Conservation (phyloP, 2,113 vertebrate genomes). For the Psophia crepitans region DNA sequence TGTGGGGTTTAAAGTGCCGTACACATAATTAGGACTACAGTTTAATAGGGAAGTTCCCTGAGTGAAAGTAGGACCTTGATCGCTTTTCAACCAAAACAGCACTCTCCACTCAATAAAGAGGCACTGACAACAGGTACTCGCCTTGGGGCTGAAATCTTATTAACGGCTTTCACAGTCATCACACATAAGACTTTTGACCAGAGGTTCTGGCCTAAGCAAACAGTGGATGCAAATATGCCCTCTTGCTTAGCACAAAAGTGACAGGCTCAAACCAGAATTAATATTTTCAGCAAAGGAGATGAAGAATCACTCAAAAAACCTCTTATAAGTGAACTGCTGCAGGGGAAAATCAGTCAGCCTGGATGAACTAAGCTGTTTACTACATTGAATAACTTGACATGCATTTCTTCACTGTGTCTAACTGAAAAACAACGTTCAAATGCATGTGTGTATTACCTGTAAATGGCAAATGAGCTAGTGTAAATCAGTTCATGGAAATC, state of each 20-base stretch:
- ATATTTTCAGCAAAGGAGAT: conserved; percentile 52
- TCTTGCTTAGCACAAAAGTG: conserved; percentile 38
- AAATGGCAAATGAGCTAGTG: conserved; percentile 32
- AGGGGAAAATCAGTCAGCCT: conserved; percentile 50
- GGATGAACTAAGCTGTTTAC: conserved; percentile 41
- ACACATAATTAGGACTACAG: neutral
- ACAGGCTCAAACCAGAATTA: conserved; percentile 46
- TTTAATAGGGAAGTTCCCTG: neutral
- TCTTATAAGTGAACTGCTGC: conserved; percentile 55
- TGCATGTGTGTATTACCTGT: neutral
- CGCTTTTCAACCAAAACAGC: neutral
- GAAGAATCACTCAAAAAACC: conserved; percentile 50
- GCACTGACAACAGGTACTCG: neutral
- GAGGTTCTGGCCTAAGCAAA: conserved; percentile 12
- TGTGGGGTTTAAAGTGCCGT: neutral
- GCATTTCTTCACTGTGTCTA: conserved; percentile 50
- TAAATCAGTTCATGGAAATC: neutral
- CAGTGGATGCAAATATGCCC: conserved; percentile 1
- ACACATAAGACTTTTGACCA: neutral
- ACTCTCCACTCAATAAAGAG: neutral
- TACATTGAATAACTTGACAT: conserved; percentile 10
- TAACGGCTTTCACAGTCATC: conserved; percentile 25
- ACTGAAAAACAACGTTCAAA: conserved; percentile 36
- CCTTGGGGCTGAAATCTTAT: neutral
- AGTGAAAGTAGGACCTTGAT: neutral